phyloP scores from a whole-genome alignment of 1,140 invertebrate species.

The Drosophila watanabei region DNA sequence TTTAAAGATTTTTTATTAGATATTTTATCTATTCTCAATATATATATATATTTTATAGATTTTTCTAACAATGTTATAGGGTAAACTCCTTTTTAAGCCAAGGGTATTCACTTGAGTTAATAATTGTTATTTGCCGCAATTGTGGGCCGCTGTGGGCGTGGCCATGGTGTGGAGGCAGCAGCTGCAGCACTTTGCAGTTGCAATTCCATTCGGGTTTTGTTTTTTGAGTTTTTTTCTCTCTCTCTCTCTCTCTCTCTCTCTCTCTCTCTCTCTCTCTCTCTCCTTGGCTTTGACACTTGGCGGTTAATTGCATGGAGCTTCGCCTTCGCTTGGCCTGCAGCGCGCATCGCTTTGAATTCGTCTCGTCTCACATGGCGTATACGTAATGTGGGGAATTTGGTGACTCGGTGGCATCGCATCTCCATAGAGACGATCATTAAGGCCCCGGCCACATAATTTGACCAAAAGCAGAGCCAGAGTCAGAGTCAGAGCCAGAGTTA shows the following conservation, averaged over 20 bases:
- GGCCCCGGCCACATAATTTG: conserved; percentile 66
- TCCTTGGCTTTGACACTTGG: conserved; percentile 56
- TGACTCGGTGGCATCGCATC: conserved; percentile 33
- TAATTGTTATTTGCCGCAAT: conserved; percentile 70
- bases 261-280: conserved; percentile 3
- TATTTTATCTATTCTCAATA: not conserved
- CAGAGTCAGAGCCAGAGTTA: not conserved
- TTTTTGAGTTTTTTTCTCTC: not conserved
- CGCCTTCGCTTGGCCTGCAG: not conserved
- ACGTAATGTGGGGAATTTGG: conserved; percentile 64
- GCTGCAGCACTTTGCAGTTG: conserved; percentile 7
- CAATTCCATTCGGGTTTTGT: conserved; percentile 3
- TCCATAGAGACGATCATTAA: conserved; percentile 75
- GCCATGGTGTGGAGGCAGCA: conserved; percentile 1
- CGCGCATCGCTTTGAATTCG: conserved; percentile 18
- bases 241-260: conserved; percentile 4
- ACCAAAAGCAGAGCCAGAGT: conserved; percentile 49
- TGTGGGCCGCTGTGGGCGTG: conserved; percentile 58
- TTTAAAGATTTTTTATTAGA: not conserved
- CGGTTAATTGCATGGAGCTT: conserved; percentile 30
- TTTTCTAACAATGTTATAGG: not conserved
- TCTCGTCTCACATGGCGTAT: conserved; percentile 59
- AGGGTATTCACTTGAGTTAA: conserved; percentile 49
- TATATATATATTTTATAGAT: not conserved
- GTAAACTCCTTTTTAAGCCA: not conserved